Evolutionary conservation across 2,797 vertebrate genomes (phyloP).

Genomic region (Etheostoma nigrum): DNA sequence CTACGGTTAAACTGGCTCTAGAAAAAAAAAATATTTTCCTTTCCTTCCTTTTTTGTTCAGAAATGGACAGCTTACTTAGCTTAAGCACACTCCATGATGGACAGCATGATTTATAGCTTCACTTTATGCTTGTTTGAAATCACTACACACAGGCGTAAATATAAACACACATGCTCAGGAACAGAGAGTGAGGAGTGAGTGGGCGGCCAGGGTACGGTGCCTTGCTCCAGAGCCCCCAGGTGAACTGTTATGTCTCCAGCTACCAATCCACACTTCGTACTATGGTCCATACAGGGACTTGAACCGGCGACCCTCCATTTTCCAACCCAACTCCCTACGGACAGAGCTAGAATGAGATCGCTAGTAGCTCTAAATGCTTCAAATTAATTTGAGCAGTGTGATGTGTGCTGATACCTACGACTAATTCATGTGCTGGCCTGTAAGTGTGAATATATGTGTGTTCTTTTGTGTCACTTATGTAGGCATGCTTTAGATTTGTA

Average conservation of each 20-base stretch:
- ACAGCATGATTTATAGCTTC: slow-evolving; percentile 16
- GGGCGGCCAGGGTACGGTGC: too few relatives aligned
- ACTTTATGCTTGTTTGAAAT: neutral
- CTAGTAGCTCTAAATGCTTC: neutral
- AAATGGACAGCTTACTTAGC: slow-evolving; percentile 7
- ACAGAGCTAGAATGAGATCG: slow-evolving; percentile 3
- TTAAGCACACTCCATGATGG: neutral
- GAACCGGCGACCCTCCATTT: too few relatives aligned
- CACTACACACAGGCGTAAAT: too few relatives aligned
- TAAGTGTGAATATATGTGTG: neutral
- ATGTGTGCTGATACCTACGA: too few relatives aligned
- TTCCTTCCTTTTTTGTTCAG: slow-evolving; percentile 6
- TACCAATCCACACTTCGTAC: too few relatives aligned
- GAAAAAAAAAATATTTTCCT: slow-evolving; percentile 14
- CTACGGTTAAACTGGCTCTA: slow-evolving; percentile 21
- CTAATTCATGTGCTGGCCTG: neutral
- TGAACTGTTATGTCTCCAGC: too few relatives aligned
- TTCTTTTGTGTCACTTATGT: slow-evolving; percentile 10
- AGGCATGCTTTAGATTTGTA: neutral
- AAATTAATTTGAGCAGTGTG: neutral
- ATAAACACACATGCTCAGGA: too few relatives aligned
- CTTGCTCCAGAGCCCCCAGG: too few relatives aligned
- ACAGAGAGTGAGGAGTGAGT: too few relatives aligned
- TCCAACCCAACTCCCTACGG: too few relatives aligned
- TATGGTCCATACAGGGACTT: too few relatives aligned